A percentile compares a stretch with the other conserved stretches of the same genome.
phyloP scores from a whole-genome alignment of 2,888 invertebrate genomes.

The Macrosoma leucophasiata region DNA sequence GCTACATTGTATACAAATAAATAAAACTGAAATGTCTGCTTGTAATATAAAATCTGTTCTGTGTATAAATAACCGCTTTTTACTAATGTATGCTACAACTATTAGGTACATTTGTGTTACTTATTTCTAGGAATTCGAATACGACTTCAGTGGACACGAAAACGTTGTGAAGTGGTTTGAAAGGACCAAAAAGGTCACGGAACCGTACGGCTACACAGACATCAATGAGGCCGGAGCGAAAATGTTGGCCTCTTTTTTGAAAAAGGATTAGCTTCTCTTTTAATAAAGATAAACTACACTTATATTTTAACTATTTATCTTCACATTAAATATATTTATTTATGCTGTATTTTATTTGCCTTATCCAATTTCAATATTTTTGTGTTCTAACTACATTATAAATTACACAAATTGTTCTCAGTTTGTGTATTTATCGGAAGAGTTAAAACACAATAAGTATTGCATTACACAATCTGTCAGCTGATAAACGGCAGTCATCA shows the following conservation, averaged over 20 bases:
- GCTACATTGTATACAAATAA: too few species aligned
- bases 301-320: conserved; percentile 9
- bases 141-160: conserved; percentile 72
- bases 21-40: too few species aligned
- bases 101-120: conserved; percentile 7
- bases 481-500: too few species aligned
- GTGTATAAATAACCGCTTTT: too few species aligned
- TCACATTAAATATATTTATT: conserved; percentile 30
- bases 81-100: too few species aligned
- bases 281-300: too few species aligned
- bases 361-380: conserved; percentile 31
- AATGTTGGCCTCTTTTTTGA: conserved; percentile 70
- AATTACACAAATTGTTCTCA: too few species aligned
- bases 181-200: conserved; percentile 78
- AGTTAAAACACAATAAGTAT: too few species aligned
- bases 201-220: conserved; percentile 81
- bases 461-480: too few species aligned
- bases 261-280: conserved; percentile 49
- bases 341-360: conserved; percentile 31
- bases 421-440: too few species aligned
- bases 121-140: conserved; percentile 66
- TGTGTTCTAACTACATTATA: too few species aligned
- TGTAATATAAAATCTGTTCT: too few species aligned
- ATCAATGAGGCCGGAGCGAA: conserved; percentile 77
- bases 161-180: conserved; percentile 80